phyloP scores from a whole-genome alignment of 2,113 vertebrate genomes.

The Chrysochloris asiatica region DNA sequence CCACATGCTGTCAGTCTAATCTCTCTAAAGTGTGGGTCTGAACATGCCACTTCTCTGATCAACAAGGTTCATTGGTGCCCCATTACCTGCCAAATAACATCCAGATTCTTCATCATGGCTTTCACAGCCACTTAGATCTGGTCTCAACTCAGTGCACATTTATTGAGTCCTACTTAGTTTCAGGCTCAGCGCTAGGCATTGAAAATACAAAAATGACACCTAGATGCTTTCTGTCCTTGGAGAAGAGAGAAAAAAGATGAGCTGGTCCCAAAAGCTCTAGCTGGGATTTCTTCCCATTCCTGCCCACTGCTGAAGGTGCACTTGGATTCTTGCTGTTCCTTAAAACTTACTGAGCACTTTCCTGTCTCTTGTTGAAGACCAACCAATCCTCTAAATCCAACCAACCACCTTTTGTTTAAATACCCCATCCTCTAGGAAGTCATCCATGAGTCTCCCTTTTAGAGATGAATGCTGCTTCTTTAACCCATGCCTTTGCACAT shows the following conservation, averaged over 20 bases:
- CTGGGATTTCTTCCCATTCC: background rate
- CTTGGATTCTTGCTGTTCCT: background rate
- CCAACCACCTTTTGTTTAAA: background rate
- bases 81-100: constrained; percentile 57
- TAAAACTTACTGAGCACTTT: background rate
- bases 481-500: background rate
- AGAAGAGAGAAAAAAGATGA: background rate
- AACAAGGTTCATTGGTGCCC: constrained; percentile 46
- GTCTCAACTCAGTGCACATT: constrained; percentile 76
- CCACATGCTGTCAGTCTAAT: constrained; percentile 25
- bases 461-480: background rate
- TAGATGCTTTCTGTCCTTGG: background rate
- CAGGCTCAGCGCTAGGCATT: background rate
- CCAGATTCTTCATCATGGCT: constrained; percentile 63
- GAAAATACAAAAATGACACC: constrained; percentile 44
- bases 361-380: background rate
- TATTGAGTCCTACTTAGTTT: constrained; percentile 63
- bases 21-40: constrained; percentile 60
- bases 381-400: background rate
- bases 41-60: constrained; percentile 55
- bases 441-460: background rate
- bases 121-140: constrained; percentile 78
- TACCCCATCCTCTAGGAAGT: background rate
- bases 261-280: background rate
- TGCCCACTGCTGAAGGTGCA: too few species aligned